These are phyloP conservation scores for Procambarus clarkii DNA, from an alignment of 1,140 invertebrate species.

Conservation along the genomic window DNA sequence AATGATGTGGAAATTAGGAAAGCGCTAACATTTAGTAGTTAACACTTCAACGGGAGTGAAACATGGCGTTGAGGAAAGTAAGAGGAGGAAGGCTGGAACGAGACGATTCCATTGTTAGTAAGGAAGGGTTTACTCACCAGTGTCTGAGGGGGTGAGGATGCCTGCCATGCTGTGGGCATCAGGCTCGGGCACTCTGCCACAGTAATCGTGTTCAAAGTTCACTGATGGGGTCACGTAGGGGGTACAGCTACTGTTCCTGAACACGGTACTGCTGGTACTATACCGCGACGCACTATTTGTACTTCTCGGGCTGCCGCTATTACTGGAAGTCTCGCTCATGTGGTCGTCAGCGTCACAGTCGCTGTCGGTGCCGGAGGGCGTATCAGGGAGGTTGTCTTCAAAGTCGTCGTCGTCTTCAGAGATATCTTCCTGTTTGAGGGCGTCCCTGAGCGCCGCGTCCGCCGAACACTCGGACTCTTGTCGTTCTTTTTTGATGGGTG, in stretches of 20 bases:
- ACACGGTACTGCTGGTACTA: neutral
- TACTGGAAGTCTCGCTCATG: neutral
- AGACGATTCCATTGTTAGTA: too few relatives aligned
- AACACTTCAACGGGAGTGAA: too few relatives aligned
- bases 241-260: neutral
- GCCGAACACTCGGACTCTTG: conserved; percentile 49
- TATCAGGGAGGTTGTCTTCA: conserved; percentile 59
- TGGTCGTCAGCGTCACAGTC: conserved; percentile 58
- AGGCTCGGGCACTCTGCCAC: conserved; percentile 49
- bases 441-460: conserved; percentile 31
- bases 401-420: conserved; percentile 48
- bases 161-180: conserved; percentile 10
- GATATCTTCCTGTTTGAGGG: conserved; percentile 18
- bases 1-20: too few relatives aligned
- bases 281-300: conserved; percentile 31
- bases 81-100: too few relatives aligned
- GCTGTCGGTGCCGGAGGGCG: conserved; percentile 62
- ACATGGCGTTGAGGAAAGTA: too few relatives aligned
- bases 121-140: conserved; percentile 20
- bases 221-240: conserved; percentile 10
- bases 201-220: conserved; percentile 54
- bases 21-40: too few relatives aligned
- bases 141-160: conserved; percentile 54
- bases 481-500: conserved; percentile 30
- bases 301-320: conserved; percentile 12